Evolutionary conservation across 2,888 invertebrate genomes (phyloP), one percentile per base, ranked within the genome.

Genomic region (Trichopria drosophilae): DNA sequence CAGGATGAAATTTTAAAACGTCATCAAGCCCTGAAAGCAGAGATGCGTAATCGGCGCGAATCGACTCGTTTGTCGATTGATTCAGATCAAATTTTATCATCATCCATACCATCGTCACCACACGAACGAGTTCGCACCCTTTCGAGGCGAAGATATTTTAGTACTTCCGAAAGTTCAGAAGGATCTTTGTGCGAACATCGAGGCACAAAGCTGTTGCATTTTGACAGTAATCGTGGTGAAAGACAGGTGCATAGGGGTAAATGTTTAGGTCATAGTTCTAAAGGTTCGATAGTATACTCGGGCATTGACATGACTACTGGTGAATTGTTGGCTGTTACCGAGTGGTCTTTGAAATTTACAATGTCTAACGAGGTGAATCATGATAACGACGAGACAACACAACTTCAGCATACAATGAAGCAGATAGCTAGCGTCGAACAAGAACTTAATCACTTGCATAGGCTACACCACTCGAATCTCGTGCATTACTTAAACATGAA

Each of bases 401-500:
- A 60, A 55, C 51, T 69, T n/a, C 68, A 70, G 23, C 66, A 77
- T 0, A 72, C 81, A 2, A 77, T 79, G 55, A 80, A 79, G 42
- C 83, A 88, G 74, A 72, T 90, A 3, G 78, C 78, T 29, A 80
- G 81, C 53, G 81, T 93, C 39, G 91, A 93, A 63, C 87, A 88
- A 68, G 93, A 93, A 73, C 77, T 93, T 26, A 83, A 84, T 65
- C 80, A 84, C 16, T 78, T 93, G 51, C 79, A 83, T 13, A 83
- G 84, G 60, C 68, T 93, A 3, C 82, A 82, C 66, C 89, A 92
- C 71, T 76, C 80, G 10, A 85, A 88, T 68, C 77, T 94, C 40
- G 81, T 87, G 5, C 85, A 86, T 42, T 93, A 93, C 73, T 78
- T 86, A 51, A 87, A 87, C 42, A 84, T 92, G 73, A 84, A 86